These are phyloP conservation scores for Pseudorhombus dupliciocellatus DNA, from an alignment of 2,113 vertebrate genomes.

Conservation along the genomic window DNA sequence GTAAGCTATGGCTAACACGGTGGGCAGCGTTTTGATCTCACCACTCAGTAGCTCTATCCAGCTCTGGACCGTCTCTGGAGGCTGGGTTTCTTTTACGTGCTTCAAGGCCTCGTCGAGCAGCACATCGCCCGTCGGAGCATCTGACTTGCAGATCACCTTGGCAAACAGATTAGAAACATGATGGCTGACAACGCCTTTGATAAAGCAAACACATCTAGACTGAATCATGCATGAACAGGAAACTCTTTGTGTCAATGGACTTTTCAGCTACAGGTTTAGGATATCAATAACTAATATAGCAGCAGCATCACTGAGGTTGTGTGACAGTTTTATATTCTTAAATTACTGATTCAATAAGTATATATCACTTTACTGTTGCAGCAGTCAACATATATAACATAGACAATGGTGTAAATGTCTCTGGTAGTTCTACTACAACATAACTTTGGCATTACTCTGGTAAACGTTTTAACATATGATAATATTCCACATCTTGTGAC, in stretches of 20 bases:
- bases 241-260: not conserved
- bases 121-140: conserved; percentile 96
- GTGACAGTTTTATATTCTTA: no score
- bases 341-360: no score
- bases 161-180: conserved; percentile 49
- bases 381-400: no score
- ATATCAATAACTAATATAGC: no score
- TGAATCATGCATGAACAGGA: conserved; percentile 43
- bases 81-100: conserved; percentile 96
- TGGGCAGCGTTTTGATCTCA: conserved; percentile 74
- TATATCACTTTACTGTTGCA: no score
- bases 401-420: no score
- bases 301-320: no score
- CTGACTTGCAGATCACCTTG: conserved; percentile 97
- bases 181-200: not conserved
- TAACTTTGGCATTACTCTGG: not conserved
- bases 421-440: no score
- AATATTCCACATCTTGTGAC: no score
- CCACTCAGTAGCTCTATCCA: conserved; percentile 99
- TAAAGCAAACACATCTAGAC: not conserved
- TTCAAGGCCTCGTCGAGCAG: conserved; percentile 97
- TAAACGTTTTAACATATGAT: not conserved
- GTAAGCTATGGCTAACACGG: conserved; percentile 14
- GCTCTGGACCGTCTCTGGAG: conserved; percentile 97
- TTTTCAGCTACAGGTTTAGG: not conserved